Evolutionary conservation across 2,888 invertebrate species (phyloP).

Genomic region (Hipparchia semele): DNA sequence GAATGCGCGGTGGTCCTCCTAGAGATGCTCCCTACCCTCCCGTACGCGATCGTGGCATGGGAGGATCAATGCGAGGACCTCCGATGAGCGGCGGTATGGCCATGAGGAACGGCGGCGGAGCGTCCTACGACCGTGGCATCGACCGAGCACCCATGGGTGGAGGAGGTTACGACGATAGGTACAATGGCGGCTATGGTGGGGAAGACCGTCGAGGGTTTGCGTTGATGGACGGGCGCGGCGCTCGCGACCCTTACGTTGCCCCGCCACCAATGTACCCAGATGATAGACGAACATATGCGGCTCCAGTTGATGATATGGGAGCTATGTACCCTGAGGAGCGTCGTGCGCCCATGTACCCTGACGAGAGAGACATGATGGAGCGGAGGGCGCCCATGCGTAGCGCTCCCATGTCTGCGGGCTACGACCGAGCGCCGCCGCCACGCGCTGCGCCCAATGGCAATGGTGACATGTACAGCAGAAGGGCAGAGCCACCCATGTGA

Average conservation of each 20-base stretch:
- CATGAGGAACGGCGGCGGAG: conserved; percentile 69
- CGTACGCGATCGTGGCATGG: conserved; percentile 61
- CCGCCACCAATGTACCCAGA: conserved; percentile 60
- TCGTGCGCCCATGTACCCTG: conserved; percentile 65
- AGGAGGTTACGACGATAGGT: conserved; percentile 69
- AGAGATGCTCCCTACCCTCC: conserved; percentile 54
- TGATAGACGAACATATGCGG: conserved; percentile 54
- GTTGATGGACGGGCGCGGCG: conserved; percentile 63
- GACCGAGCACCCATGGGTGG: conserved; percentile 52
- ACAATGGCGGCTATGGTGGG: conserved; percentile 71
- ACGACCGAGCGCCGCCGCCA: conserved; percentile 65
- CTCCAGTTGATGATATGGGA: conserved; percentile 49
- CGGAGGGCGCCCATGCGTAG: conserved; percentile 60
- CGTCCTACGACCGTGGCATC: conserved; percentile 56
- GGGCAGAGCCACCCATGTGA: conserved; percentile 68
- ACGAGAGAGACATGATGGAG: conserved; percentile 70
- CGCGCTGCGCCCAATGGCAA: conserved; percentile 65
- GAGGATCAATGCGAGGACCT: conserved; percentile 70
- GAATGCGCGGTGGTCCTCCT: conserved; percentile 61
- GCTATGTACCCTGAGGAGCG: conserved; percentile 57
- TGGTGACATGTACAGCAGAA: conserved; percentile 78
- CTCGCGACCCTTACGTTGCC: conserved; percentile 67
- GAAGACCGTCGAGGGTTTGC: conserved; percentile 76
- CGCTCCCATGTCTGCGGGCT: conserved; percentile 54
- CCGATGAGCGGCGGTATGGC: conserved; percentile 53